A percentile compares a stretch with the other conserved stretches of the same genome.
These are phyloP conservation scores for Cacatua alba DNA, from an alignment of 2,113 vertebrate genomes.

Conservation along the genomic window DNA sequence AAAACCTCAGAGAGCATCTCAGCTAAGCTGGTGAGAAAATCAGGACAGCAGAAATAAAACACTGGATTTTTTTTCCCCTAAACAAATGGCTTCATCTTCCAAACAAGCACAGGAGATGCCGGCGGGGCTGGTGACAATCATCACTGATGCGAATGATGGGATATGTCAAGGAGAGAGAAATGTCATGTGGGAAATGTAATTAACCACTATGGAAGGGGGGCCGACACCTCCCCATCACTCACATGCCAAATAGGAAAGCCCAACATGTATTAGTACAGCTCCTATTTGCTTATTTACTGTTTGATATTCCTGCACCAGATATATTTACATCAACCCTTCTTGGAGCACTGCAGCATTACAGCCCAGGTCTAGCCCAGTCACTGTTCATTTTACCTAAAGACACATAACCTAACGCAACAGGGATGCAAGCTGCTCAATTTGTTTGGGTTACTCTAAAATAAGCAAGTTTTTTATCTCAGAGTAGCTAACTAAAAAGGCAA, in stretches of 20 bases:
- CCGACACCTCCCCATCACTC: constrained; percentile 4
- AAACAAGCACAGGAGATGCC: constrained; percentile 32
- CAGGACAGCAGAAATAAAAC: constrained; percentile 4
- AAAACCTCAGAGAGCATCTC: neutral
- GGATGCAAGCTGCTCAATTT: neutral
- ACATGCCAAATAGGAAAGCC: neutral
- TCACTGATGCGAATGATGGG: constrained; percentile 57
- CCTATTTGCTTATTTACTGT: neutral
- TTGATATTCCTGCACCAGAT: neutral
- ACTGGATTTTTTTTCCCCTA: neutral
- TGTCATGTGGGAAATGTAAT: constrained; percentile 62
- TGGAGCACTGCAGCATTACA: neutral
- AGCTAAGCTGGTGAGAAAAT: constrained; percentile 13
- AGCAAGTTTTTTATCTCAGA: neutral
- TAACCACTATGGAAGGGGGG: constrained; percentile 16
- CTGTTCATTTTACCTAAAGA: neutral
- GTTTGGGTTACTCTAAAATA: neutral
- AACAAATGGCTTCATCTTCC: constrained; percentile 55
- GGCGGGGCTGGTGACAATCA: constrained; percentile 30
- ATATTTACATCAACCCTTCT: neutral
- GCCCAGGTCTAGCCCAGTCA: neutral
- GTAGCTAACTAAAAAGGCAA: neutral
- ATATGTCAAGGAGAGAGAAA: constrained; percentile 61
- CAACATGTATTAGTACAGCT: neutral
- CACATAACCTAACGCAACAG: neutral